These are phyloP conservation scores for Cryptocheilus praepositus DNA, from an alignment of 2,888 invertebrate species.

Conservation along the genomic window DNA sequence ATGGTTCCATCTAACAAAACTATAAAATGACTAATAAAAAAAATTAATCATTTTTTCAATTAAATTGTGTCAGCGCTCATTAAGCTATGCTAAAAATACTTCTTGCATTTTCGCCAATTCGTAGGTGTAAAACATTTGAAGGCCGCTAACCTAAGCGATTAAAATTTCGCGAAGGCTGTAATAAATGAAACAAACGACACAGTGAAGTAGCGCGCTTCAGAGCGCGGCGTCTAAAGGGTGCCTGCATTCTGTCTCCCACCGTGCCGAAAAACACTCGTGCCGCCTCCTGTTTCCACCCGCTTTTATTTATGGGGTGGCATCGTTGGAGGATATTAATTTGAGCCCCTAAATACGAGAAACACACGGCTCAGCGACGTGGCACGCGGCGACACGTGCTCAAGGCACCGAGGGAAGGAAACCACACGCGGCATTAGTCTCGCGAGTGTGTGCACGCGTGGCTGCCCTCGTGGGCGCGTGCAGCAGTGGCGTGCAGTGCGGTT, in stretches of 20 bases:
- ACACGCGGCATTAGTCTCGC: background rate
- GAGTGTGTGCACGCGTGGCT: background rate
- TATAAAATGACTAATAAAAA: too few species aligned
- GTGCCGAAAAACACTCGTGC: background rate
- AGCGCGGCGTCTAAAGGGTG: background rate
- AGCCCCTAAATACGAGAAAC: conserved; percentile 36
- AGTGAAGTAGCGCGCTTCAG: too few species aligned
- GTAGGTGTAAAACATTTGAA: too few species aligned
- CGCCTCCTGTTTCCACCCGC: conserved; percentile 12
- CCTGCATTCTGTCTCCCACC: background rate
- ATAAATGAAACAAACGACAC: too few species aligned
- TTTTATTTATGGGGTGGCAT: conserved; percentile 36
- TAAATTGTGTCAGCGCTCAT: too few species aligned
- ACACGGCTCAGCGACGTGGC: background rate
- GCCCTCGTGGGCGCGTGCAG: conserved; percentile 1
- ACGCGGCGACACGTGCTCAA: conserved; percentile 34
- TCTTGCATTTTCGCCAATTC: too few species aligned
- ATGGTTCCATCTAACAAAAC: too few species aligned
- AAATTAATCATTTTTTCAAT: too few species aligned
- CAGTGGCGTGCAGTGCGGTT: background rate
- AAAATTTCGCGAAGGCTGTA: too few species aligned
- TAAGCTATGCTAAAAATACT: too few species aligned
- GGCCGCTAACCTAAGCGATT: too few species aligned
- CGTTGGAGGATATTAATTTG: conserved; percentile 36
- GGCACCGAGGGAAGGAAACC: conserved; percentile 10